A percentile compares a stretch with the other conserved stretches of the same genome.
phyloP scores from a whole-genome alignment of 1,140 invertebrate genomes.

The Trissolcus basalis region DNA sequence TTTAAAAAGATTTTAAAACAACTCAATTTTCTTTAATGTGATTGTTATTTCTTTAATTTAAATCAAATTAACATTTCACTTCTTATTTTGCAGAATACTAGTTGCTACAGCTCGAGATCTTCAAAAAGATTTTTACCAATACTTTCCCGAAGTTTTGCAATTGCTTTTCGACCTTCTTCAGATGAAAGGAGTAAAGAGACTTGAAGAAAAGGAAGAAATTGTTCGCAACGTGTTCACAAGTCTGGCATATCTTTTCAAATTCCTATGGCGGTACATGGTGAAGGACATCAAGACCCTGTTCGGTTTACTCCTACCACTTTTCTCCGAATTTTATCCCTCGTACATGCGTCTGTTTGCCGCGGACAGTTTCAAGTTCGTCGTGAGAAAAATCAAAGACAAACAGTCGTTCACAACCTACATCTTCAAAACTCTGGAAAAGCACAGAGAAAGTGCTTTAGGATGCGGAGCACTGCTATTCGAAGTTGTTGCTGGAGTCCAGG shows the following conservation, averaged over 20 bases:
- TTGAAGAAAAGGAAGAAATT: conserved; percentile 77
- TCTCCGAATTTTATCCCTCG: conserved; percentile 82
- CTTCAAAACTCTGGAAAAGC: conserved; percentile 80
- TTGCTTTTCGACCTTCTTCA: conserved; percentile 84
- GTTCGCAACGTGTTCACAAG: conserved; percentile 89
- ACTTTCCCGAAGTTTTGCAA: conserved; percentile 84
- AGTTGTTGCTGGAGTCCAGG: conserved; percentile 86
- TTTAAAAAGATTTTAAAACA: no score
- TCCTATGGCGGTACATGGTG: conserved; percentile 87
- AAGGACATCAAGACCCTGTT: conserved; percentile 87
- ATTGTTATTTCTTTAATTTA: neutral
- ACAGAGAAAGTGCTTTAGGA: conserved; percentile 82
- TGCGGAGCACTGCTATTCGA: conserved; percentile 91
- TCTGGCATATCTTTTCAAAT: conserved; percentile 92
- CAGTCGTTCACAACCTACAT: conserved; percentile 84
- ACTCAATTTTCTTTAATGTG: no score
- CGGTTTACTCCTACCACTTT: conserved; percentile 83
- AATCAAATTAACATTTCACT: conserved; percentile 8
- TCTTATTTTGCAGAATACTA: conserved; percentile 80
- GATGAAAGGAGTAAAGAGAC: conserved; percentile 80
- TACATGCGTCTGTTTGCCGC: conserved; percentile 95
- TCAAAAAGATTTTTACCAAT: conserved; percentile 85
- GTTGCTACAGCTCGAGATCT: conserved; percentile 91
- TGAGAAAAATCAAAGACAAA: conserved; percentile 90
- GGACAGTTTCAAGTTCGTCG: conserved; percentile 94